Evolutionary conservation across 2,888 invertebrate species (phyloP).

Genomic region (Stratiomys singularior): DNA sequence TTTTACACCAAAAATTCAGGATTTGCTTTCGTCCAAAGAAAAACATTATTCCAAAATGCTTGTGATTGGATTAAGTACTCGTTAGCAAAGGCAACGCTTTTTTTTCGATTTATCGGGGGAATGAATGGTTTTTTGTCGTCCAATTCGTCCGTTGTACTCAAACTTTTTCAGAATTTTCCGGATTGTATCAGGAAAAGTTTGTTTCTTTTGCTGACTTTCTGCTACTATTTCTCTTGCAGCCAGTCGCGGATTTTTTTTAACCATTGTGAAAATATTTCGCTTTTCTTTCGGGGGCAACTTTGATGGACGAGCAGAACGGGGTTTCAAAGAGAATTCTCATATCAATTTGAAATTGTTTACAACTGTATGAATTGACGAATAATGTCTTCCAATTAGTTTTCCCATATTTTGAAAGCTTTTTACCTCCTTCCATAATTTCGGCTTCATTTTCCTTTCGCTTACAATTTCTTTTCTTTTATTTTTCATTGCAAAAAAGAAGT

Average conservation of each 20-base stretch:
- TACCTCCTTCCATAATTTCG: not conserved
- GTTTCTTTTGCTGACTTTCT: not conserved
- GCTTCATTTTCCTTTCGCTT: too few species aligned
- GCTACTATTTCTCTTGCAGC: not conserved
- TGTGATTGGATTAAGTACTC: not conserved
- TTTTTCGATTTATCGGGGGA: not conserved
- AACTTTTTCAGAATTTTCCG: not conserved
- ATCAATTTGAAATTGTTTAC: not conserved
- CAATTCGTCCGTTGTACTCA: not conserved
- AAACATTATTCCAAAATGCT: not conserved
- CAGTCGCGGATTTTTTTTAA: not conserved
- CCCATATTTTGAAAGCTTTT: not conserved
- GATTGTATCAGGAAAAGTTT: not conserved
- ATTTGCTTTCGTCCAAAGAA: not conserved
- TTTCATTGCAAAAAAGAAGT: too few species aligned
- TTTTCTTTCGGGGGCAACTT: not conserved
- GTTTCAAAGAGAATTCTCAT: not conserved
- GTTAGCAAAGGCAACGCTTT: too few species aligned
- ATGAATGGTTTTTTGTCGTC: not conserved
- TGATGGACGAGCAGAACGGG: not conserved
- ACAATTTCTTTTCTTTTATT: too few species aligned
- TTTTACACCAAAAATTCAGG: not conserved
- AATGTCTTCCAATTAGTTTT: not conserved
- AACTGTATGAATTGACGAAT: not conserved
- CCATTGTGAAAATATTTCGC: not conserved